A percentile compares a stretch with the other conserved stretches of the same genome.
Conservation (phyloP, 2,113 vertebrate genomes). For the Saccopteryx bilineata region DNA sequence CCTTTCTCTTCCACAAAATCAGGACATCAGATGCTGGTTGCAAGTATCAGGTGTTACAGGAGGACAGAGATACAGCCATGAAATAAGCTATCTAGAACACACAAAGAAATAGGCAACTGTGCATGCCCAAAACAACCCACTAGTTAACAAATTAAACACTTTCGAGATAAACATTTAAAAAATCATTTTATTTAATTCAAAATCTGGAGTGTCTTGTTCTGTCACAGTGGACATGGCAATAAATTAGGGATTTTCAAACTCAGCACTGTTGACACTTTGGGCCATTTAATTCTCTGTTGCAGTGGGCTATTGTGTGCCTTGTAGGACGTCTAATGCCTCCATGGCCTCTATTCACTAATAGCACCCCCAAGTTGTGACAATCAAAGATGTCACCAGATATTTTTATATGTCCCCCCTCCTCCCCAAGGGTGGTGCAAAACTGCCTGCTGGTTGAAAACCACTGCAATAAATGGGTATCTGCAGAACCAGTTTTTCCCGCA, state of each 20-base stretch:
- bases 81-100: background rate
- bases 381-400: background rate
- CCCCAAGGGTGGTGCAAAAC: background rate
- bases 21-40: background rate
- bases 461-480: background rate
- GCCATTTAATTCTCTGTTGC: background rate
- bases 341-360: background rate
- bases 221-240: background rate
- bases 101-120: background rate
- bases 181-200: conserved; percentile 41
- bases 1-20: background rate
- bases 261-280: background rate
- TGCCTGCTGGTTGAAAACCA: background rate
- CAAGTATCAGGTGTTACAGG: background rate
- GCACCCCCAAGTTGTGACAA: background rate
- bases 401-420: background rate
- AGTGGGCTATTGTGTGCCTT: background rate
- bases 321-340: background rate
- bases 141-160: background rate
- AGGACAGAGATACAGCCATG: background rate
- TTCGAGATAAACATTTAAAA: background rate
- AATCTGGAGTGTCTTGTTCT: background rate
- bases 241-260: background rate
- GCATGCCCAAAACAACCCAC: background rate
- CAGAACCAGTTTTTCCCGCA: background rate